These are phyloP conservation scores for Danionella dracula DNA, from an alignment of 2,797 vertebrate species.

Conservation along the genomic window DNA sequence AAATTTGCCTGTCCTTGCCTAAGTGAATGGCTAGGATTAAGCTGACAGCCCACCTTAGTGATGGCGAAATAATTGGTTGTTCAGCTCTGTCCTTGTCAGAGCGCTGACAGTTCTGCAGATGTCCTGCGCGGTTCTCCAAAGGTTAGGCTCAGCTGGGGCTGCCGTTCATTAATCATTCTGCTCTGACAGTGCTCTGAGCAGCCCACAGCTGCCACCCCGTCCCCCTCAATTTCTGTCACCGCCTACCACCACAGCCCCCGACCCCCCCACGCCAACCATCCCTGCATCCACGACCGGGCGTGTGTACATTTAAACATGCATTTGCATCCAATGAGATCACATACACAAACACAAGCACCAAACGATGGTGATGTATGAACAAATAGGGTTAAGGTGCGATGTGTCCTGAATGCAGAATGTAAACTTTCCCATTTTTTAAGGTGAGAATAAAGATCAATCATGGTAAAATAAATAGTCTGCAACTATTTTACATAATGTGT, in stretches of 20 bases:
- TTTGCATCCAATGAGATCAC: conserved; percentile 44
- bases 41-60: conserved; percentile 99
- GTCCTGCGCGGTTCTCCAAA: conserved; percentile 99
- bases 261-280: conserved; percentile 45
- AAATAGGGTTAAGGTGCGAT: conserved; percentile 8
- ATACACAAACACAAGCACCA: conserved; percentile 12
- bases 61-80: conserved; percentile 99
- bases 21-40: conserved; percentile 99
- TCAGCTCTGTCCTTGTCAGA: conserved; percentile 99
- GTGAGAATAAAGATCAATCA: conserved; percentile 36
- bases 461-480: conserved; percentile 5
- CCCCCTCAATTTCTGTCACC: conserved; percentile 84
- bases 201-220: conserved; percentile 94
- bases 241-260: conserved; percentile 69
- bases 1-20: conserved; percentile 99
- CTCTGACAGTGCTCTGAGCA: conserved; percentile 96
- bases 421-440: conserved; percentile 20
- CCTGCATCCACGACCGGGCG: conserved; percentile 21
- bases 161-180: conserved; percentile 99
- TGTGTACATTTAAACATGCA: conserved; percentile 42
- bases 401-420: background rate
- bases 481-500: no score
- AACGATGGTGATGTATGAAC: conserved; percentile 31
- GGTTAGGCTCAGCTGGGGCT: conserved; percentile 98
- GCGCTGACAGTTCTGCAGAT: conserved; percentile 99